phyloP scores from a whole-genome alignment of 2,113 vertebrate genomes.

The Passer montanus region DNA sequence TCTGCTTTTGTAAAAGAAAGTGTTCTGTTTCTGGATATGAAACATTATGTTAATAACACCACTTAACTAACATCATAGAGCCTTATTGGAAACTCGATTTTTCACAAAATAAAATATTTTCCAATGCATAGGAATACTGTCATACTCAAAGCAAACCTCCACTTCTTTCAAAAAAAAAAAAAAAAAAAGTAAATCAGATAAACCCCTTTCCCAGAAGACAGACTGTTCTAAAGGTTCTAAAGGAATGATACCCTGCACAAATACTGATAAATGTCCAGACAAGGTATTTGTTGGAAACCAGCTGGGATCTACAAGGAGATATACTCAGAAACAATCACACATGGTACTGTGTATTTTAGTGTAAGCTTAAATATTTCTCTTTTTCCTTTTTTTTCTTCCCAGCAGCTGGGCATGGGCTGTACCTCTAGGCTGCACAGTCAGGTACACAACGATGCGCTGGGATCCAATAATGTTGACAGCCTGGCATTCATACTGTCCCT shows the following conservation, averaged over 20 bases:
- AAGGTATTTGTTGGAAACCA: background rate
- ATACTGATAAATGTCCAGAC: background rate
- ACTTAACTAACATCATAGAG: background rate
- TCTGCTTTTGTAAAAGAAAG: background rate
- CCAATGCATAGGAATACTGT: background rate
- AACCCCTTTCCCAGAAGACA: background rate
- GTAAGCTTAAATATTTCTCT: background rate
- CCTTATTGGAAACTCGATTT: background rate
- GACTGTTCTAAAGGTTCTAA: background rate
- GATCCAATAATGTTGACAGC: constrained; percentile 92
- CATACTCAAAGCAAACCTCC: background rate
- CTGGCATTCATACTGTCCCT: constrained; percentile 97
- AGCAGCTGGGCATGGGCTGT: background rate
- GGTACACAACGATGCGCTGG: constrained; percentile 79
- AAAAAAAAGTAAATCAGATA: background rate
- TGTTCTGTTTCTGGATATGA: background rate
- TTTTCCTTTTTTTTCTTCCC: background rate
- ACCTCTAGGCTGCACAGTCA: constrained; percentile 92
- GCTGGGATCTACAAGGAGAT: background rate
- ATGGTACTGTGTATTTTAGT: background rate
- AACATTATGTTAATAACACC: background rate
- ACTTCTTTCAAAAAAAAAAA: background rate
- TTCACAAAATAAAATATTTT: background rate
- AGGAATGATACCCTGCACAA: background rate
- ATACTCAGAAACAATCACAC: background rate